These are phyloP conservation scores for Drosophila testacea DNA, from an alignment of 2,888 invertebrate species.

Conservation along the genomic window DNA sequence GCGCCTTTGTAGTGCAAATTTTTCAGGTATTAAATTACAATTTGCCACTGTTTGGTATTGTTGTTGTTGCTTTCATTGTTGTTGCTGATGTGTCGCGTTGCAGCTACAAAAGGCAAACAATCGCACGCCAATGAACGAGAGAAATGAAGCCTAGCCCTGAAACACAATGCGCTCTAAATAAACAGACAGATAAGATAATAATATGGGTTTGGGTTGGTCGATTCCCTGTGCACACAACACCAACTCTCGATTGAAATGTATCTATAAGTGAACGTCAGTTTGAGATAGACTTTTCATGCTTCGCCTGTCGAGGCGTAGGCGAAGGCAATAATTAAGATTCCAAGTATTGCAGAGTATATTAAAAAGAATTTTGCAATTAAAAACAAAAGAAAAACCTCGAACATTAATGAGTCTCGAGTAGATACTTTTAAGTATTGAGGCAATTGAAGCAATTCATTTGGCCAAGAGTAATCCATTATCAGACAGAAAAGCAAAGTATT, in stretches of 20 bases:
- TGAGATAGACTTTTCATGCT: constrained; percentile 15
- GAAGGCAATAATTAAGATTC: constrained; percentile 48
- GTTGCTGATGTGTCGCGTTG: constrained; percentile 38
- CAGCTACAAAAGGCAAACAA: constrained; percentile 61
- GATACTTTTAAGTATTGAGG: constrained; percentile 14
- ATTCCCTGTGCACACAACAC: constrained; percentile 18
- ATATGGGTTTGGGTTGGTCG: constrained; percentile 36
- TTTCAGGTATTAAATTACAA: constrained; percentile 74
- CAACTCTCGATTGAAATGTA: constrained; percentile 56
- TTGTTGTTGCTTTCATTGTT: constrained; percentile 17
- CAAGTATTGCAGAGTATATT: background rate
- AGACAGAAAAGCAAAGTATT: constrained; percentile 1
- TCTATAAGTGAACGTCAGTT: constrained; percentile 48
- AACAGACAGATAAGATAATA: constrained; percentile 56
- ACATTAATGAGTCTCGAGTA: constrained; percentile 35
- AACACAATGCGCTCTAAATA: constrained; percentile 73
- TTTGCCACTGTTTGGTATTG: constrained; percentile 65
- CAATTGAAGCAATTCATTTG: constrained; percentile 14
- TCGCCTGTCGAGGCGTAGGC: constrained; percentile 18
- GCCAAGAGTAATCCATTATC: constrained; percentile 10
- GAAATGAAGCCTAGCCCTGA: constrained; percentile 61
- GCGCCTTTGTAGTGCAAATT: constrained; percentile 76
- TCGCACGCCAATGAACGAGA: constrained; percentile 36
- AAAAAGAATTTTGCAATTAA: constrained; percentile 4
- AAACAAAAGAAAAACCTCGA: constrained; percentile 15